Percentiles rank a stretch among this genome's conserved stretches.
Evolutionary conservation across 1,140 invertebrate genomes (phyloP).

Genomic region (Caerostris darwini): DNA sequence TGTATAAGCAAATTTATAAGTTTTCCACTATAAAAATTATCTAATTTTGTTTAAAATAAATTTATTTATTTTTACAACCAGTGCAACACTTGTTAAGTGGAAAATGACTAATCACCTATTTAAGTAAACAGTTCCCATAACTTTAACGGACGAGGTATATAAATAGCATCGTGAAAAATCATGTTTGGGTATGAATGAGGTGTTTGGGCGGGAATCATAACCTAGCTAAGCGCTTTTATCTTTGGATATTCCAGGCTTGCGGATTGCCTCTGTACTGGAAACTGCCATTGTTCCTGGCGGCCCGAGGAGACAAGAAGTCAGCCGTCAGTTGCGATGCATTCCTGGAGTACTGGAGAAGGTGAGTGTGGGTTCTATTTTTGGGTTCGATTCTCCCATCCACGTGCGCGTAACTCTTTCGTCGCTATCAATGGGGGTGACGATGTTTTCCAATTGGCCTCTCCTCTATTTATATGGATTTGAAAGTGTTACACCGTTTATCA

Average conservation of each 20-base stretch:
- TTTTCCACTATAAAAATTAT: background rate
- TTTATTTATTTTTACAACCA: too few species aligned
- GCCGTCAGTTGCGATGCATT: constrained; percentile 90
- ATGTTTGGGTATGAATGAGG: background rate
- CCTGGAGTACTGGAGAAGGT: constrained; percentile 95
- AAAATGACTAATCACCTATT: background rate
- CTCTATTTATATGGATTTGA: constrained; percentile 21
- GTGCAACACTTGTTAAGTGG: too few species aligned
- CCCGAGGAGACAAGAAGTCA: constrained; percentile 87
- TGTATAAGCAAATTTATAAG: background rate
- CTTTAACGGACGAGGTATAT: background rate
- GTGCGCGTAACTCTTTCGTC: constrained; percentile 39
- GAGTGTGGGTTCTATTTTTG: constrained; percentile 81
- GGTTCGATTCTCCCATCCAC: background rate
- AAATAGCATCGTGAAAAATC: background rate
- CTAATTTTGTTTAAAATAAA: too few species aligned
- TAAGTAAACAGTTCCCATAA: background rate
- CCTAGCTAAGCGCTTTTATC: background rate
- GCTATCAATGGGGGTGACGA: constrained; percentile 26
- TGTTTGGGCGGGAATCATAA: background rate
- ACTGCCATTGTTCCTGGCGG: constrained; percentile 92
- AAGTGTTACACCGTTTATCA: constrained; percentile 37
- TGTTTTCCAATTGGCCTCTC: background rate
- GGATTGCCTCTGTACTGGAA: constrained; percentile 95
- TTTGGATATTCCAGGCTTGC: constrained; percentile 77